Evolutionary conservation across 2,888 invertebrate species (phyloP).

Genomic region (Xanthia togata): DNA sequence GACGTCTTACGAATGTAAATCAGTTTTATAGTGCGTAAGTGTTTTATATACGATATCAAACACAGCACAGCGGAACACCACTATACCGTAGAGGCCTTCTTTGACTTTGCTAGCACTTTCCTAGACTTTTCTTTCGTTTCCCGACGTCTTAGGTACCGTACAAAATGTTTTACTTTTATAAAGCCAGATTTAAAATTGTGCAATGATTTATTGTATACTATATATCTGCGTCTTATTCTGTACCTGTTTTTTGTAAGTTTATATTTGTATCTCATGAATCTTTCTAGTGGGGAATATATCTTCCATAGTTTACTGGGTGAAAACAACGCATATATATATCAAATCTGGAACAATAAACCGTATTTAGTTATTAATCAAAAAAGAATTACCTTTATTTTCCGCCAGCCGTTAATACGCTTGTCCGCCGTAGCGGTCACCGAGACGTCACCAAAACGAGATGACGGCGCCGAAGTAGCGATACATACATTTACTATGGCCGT

Average conservation of each 20-base stretch:
- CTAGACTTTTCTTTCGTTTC: conserved; percentile 4
- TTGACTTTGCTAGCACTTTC: conserved; percentile 37
- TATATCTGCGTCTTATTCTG: background rate
- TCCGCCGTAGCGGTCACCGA: too few relatives aligned
- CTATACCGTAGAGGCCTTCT: conserved; percentile 33
- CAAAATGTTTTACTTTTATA: background rate
- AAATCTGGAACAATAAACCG: conserved; percentile 11
- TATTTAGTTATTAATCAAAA: background rate
- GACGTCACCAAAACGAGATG: too few relatives aligned
- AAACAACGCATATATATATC: background rate
- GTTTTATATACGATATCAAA: background rate
- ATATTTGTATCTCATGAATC: conserved; percentile 28
- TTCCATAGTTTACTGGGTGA: background rate
- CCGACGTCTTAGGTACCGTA: conserved; percentile 6
- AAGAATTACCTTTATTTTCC: too few relatives aligned
- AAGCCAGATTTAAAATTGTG: conserved; percentile 9
- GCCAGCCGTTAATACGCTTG: too few relatives aligned
- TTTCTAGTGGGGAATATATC: conserved; percentile 7
- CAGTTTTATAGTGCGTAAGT: too few relatives aligned
- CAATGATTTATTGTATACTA: conserved; percentile 7
- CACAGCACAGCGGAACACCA: background rate
- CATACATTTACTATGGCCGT: too few relatives aligned
- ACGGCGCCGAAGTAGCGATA: too few relatives aligned
- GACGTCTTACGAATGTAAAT: too few relatives aligned
- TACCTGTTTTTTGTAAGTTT: conserved; percentile 30